A percentile compares a stretch with the other conserved stretches of the same genome.
Evolutionary conservation across 2,113 vertebrate genomes (phyloP).

Genomic region (Sebastes schlegelii): DNA sequence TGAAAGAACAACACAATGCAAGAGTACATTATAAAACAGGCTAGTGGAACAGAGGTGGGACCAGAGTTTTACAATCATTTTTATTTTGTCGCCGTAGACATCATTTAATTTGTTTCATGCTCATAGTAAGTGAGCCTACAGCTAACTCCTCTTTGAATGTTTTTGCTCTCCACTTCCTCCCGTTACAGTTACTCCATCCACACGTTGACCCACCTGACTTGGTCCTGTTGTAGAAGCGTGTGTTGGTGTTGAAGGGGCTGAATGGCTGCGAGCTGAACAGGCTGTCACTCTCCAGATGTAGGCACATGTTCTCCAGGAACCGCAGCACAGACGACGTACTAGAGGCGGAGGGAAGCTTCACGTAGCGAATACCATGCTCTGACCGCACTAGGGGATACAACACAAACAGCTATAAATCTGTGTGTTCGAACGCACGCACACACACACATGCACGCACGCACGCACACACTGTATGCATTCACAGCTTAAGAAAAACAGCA

Average conservation of each 20-base stretch:
- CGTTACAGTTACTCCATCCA: neutral
- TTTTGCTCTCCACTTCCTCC: neutral
- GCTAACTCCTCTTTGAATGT: neutral
- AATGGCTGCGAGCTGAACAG: conserved; percentile 97
- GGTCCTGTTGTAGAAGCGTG: conserved; percentile 75
- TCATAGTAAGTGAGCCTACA: neutral
- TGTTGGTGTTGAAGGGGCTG: conserved; percentile 83
- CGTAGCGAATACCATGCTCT: conserved; percentile 90
- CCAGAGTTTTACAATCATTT: neutral
- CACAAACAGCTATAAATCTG: conserved; percentile 37
- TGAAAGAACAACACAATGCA: neutral
- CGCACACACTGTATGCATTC: conserved; percentile 40
- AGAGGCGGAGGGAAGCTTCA: conserved; percentile 94
- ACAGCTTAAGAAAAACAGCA: conserved; percentile 69
- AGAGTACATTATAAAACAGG: neutral
- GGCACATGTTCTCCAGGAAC: conserved; percentile 96
- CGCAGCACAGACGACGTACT: conserved; percentile 95
- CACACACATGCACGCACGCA: conserved; percentile 25
- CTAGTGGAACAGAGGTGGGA: neutral
- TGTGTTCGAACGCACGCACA: conserved; percentile 4
- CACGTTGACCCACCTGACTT: conserved; percentile 75
- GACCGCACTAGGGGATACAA: conserved; percentile 86
- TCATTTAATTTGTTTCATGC: neutral
- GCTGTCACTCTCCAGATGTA: conserved; percentile 93
- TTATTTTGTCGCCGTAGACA: neutral